Evolutionary conservation across 2,888 invertebrate species (phyloP), one percentile per base, ranked within the genome.

Genomic region (Euspilapteryx auroguttella): DNA sequence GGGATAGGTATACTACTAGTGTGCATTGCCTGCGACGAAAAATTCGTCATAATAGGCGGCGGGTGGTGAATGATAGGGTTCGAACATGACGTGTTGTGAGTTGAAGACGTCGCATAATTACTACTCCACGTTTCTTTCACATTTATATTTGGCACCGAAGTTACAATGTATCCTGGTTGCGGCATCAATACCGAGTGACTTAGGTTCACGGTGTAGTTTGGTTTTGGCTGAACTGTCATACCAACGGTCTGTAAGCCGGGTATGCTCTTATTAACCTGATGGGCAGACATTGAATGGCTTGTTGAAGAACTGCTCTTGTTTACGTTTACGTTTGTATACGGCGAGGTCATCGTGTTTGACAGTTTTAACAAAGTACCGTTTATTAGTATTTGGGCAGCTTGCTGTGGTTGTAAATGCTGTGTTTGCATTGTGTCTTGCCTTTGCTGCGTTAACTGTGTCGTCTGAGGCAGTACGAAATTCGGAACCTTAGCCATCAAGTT

Each of bases 401-500:
- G 65, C 46, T 63, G 68, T 34, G 53, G 68, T 44, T 69, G 66
- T 37, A 71, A 39, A 40, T 65, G 65, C 32, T 73, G 69, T 41
- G 35, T 33, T 38, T 35, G 34, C 34, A 37, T 30, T 33, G 36
- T 11, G 30, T 37, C 21, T 35, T 29, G 64, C 35, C 61, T 54
- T 37, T 58, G 61, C 11, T 57, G 35, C 13, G 61, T 49, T 32
- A 68, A 33, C 40, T 75, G 61, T 34, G 64, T 36, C 33, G 54
- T 46, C 53, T 62, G 62, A 23, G 76, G 75, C 37, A 76, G 57
- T 30, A 76, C 62, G 37, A 61, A 78, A 49, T 80, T 79, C 25
- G 79, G 78, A 53, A 78, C 73, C 45, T 79, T 76, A 4, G 81
- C 65, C 57, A 82, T 66, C 32, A 82, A 49, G 45, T 80, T 81